A percentile compares a stretch with the other conserved stretches of the same genome.
Conservation (phyloP, 2,797 vertebrate genomes). For the Erithacus rubecula region DNA sequence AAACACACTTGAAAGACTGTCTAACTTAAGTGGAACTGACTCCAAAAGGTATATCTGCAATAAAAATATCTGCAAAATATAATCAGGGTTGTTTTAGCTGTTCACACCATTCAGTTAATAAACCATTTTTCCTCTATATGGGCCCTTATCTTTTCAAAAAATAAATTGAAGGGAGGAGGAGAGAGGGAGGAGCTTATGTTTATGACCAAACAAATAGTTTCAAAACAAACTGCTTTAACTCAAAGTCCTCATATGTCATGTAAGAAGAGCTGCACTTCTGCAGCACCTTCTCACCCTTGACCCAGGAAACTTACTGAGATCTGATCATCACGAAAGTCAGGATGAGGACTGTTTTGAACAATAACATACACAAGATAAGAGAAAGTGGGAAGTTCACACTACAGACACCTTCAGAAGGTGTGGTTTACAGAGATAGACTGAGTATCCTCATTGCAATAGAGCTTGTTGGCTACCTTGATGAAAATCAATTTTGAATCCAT, state of each 20-base stretch:
- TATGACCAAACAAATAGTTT: not conserved
- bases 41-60: not conserved
- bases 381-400: not conserved
- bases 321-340: not conserved
- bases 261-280: not conserved
- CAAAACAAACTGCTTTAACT: not conserved
- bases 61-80: not conserved
- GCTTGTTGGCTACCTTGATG: not conserved
- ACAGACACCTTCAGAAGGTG: not conserved
- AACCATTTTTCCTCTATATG: not conserved
- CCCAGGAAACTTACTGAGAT: not conserved
- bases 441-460: not conserved
- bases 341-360: not conserved
- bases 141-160: not conserved
- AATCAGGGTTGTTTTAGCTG: not conserved
- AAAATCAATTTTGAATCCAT: not conserved
- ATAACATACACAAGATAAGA: not conserved
- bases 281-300: not conserved
- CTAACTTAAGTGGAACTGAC: not conserved
- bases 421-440: not conserved
- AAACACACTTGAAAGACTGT: not conserved
- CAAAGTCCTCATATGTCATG: accelerated
- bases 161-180: not conserved
- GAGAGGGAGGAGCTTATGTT: not conserved
- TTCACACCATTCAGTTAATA: not conserved